Base-by-base conservation (phyloP, 2,888 invertebrate species). In the Dasypogon diadema region DNA sequence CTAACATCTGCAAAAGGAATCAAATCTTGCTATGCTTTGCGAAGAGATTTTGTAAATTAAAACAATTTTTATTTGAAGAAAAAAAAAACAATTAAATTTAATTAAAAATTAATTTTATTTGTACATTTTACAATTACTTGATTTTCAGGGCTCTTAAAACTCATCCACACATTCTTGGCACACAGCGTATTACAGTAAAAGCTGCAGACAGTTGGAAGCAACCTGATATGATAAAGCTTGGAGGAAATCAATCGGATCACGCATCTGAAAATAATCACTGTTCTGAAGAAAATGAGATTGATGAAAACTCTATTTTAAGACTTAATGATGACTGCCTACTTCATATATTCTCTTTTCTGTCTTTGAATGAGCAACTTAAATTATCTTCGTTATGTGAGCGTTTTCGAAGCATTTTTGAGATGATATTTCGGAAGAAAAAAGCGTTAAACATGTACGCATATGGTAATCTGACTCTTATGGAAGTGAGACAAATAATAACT, bases 311-410 rank as follows among this genome's bases (percentile, higher is more conserved):
- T 6, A 63, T 75, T 8, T 51, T 79, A 24, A 63, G 60, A 14
- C 63, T 79, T 12, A 78, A 79, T 24, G 77, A 76, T 56, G 78
- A 79, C 26, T 78, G 77, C n/a, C 24, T 79, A 14, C 54, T 77
- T 8, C 76, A 78, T 24, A 65, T 79, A 48, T 78, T 79, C 22
- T 75, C 77, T 22, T 79, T 72, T 74, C 21, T 79, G 16, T 18
- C 30, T 8, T 24, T 75, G n/a, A 37, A 60, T n/a, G 77, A 78
- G 8, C 60, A 74, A 51, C 58, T 75, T 12, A 74, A 51, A n/a
- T 30, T 77, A 51, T 51, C 78, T 1, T 54, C 30, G 2, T 18
- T 76, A 12, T 78, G 77, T 14, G 30, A 48, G 16, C 74, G 78
- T 2, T 77, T 78, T 37, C 42, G 65, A 48, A 30, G 26, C 10